Evolutionary conservation across 2,113 vertebrate genomes (phyloP), one percentile per base, ranked within the genome.

Genomic region (Melospiza georgiana): DNA sequence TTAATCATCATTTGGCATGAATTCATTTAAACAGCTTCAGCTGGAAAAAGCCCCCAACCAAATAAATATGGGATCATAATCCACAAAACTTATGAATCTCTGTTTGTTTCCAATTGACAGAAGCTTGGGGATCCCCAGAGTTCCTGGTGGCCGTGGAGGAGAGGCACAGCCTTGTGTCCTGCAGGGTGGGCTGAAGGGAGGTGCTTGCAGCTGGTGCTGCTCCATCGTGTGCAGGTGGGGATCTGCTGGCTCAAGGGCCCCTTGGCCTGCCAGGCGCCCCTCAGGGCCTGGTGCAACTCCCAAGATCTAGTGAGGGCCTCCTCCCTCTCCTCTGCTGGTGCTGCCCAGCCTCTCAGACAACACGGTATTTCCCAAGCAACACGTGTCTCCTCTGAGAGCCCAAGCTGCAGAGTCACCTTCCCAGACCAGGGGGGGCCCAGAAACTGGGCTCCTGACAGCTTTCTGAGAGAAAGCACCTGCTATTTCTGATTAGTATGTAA

Each of bases 401-500:
- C 30, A 80, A 71, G 48, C 8, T 66, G 27, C 33, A 58, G 48
- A 67, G 54, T 63, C 43, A 65, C 68, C 61, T 87, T 57, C 41
- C 20, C 52, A 82, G 57, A 75, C 24, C 23, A 4, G 5, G 25
- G 33, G 9, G 14, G 9, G 5, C 4, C 21, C 85, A 75, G 62
- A 74, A 86, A 44, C 22, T 51, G 62, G 15, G 55, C 15, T 90
- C 28, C 44, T 92, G 78, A 43, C 20, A 83, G 13, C 19, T 87
- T 46, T 83, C 39, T 59, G 43, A 88, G 55, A 77, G 71, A 94
- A 91, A 88, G 33, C 66, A 90, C 54, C 75, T 88, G 87, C 24
- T 94, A 52, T n/a, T 94, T 96, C 86, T 95, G 52, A 94, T 88
- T 86, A 83, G 37, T 24, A 44, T 61, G 23, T 68, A 74, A 84